Conservation (phyloP, 92 coral and sea anemone species). For the Umimayanthus kanabou region DNA sequence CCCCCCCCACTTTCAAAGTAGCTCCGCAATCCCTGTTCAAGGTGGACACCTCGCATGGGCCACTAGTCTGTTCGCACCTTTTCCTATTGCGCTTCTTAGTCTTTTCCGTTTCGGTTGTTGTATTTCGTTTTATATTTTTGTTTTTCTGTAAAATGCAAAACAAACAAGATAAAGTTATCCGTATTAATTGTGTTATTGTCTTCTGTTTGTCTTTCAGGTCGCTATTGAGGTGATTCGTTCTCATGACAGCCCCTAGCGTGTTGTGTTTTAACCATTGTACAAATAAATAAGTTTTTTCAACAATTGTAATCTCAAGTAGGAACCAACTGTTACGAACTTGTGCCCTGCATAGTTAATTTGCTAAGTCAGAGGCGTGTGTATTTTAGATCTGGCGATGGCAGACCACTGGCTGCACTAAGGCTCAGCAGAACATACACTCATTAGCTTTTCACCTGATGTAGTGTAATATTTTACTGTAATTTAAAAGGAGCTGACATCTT, state of each 20-base stretch:
- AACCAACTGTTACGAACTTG: not conserved
- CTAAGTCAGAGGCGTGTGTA: not conserved
- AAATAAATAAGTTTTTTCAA: not conserved
- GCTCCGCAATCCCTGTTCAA: too few species aligned
- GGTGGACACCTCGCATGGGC: too few species aligned
- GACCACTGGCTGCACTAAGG: not conserved
- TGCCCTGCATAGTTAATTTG: not conserved
- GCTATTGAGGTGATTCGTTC: constrained; percentile 44
- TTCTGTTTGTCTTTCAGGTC: constrained; percentile 50
- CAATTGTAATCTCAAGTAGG: not conserved
- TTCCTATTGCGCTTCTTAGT: too few species aligned
- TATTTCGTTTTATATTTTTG: too few species aligned
- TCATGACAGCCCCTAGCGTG: not conserved
- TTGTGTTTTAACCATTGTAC: constrained; percentile 20
- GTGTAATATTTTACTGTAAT: not conserved
- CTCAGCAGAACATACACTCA: not conserved
- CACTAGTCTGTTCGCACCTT: too few species aligned
- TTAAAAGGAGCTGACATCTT: constrained; percentile 1
- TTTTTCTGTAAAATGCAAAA: too few species aligned
- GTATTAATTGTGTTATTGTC: not conserved
- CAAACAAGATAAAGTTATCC: too few species aligned
- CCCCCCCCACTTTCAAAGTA: too few species aligned
- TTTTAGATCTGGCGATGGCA: not conserved
- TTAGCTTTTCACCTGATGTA: not conserved
- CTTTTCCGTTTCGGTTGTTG: too few species aligned